Conservation (phyloP, 2,797 vertebrate species). For the Thripadectes ignobilis region DNA sequence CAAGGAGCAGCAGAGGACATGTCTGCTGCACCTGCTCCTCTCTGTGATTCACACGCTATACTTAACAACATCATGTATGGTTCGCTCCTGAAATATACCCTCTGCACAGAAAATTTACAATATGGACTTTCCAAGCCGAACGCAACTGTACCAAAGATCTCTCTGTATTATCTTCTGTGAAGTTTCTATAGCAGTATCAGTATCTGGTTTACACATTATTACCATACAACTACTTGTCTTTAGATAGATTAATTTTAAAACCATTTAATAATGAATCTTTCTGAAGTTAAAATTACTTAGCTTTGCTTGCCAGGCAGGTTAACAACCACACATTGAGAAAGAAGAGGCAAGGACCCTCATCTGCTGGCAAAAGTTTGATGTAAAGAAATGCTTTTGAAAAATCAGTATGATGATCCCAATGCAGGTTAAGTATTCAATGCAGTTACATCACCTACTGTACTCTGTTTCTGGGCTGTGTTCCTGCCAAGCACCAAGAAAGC, state of each 20-base stretch:
- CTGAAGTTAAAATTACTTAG: not conserved
- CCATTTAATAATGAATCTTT: not conserved
- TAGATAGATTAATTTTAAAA: not conserved
- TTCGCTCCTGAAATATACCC: not conserved
- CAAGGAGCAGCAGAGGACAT: not conserved
- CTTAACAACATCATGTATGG: not conserved
- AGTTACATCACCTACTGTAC: not conserved
- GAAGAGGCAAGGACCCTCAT: not conserved
- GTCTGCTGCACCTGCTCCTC: not conserved
- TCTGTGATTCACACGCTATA: not conserved
- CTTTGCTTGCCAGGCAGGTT: not conserved
- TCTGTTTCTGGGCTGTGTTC: not conserved
- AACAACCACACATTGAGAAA: not conserved
- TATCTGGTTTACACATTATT: not conserved
- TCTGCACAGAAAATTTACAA: not conserved
- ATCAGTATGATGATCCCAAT: not conserved
- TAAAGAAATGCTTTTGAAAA: not conserved
- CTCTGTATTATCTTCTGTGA: not conserved
- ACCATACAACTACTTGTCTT: not conserved
- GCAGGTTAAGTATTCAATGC: not conserved
- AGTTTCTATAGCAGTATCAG: not conserved
- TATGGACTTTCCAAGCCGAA: not conserved
- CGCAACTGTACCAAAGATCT: not conserved
- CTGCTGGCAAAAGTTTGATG: not conserved
- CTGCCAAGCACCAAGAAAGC: not conserved